Conservation (phyloP, 2,113 vertebrate genomes). For the Centropus unirufus region DNA sequence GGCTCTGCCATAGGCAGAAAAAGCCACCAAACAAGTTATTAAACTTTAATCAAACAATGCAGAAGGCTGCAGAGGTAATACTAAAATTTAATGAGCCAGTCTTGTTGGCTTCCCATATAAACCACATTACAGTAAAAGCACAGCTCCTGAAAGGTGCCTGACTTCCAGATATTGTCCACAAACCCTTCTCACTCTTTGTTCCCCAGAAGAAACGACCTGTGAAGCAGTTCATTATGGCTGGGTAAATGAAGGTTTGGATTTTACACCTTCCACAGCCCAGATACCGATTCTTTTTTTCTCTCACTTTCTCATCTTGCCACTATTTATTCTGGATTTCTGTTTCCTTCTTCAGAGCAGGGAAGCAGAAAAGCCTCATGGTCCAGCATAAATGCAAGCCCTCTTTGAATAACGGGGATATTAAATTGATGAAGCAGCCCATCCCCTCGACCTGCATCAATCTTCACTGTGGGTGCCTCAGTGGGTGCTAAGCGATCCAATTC, state of each 20-base stretch:
- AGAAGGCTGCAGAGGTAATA: slow-evolving; percentile 30
- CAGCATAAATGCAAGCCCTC: background rate
- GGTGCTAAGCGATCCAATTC: background rate
- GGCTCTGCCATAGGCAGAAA: slow-evolving; percentile 11
- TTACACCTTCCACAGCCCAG: background rate
- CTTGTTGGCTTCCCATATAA: slow-evolving; percentile 52
- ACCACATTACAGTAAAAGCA: background rate
- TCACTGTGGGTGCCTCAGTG: background rate
- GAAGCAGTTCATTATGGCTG: background rate
- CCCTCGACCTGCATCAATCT: background rate
- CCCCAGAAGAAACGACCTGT: background rate
- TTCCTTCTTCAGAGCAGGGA: background rate
- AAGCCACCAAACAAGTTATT: slow-evolving; percentile 66
- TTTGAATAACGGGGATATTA: rapidly evolving
- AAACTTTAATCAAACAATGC: slow-evolving; percentile 68
- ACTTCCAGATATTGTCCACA: slow-evolving; percentile 7
- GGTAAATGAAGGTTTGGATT: background rate
- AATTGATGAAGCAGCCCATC: rapidly evolving
- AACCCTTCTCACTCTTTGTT: background rate
- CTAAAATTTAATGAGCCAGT: slow-evolving; percentile 62
- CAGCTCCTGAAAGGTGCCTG: background rate
- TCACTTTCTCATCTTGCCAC: background rate
- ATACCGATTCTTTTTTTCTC: background rate
- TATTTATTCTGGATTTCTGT: background rate
- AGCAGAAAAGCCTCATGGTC: background rate